Evolutionary conservation across 2,888 invertebrate genomes (phyloP), one percentile per base, ranked within the genome.

Genomic region (Polyommatus icarus): DNA sequence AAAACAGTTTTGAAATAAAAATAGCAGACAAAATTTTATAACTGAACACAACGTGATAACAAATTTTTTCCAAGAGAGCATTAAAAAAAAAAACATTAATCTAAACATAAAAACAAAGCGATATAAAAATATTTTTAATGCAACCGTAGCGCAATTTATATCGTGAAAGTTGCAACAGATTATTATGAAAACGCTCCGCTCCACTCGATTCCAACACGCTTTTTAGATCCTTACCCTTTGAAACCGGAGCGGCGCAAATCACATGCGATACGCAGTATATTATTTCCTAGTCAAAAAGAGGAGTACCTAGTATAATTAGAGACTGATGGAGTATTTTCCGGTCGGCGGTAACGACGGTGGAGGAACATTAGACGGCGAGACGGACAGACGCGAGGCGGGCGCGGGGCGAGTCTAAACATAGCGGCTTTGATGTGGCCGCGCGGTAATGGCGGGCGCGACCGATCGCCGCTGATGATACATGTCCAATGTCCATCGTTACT

Each of bases 341-440:
- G 67, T 67, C 67, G 29, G 18, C 67, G 29, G 29, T 67, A 32
- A 67, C 29, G 67, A 67, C 29, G 29, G 15, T 67, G 12, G 12
- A 67, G 10, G 12, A 24, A 29, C 61, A 67, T 67, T 67, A 24
- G 61, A 59, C 20, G 10, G 20, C n/a, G 8, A 59, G 20, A 57
- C 57, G n/a, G 57, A 59, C 59, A 59, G 20, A n/a, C 59, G 20
- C n/a, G 59, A 20, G 59, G 59, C 20, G 24, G 61, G 61, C 15
- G 15, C 3, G 29, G 24, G 61, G 61, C 15, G 15, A 12, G 29
- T 67, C 67, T 67, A 67, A 67, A 67, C 29, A 29, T 67, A 67
- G 67, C 67, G 61, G 67, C 67, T 67, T 67, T 67, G 67, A 67
- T 67, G 67, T 67, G 67, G 29, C 29, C 67, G 29, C 15, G 5